phyloP scores from a whole-genome alignment of 2,888 invertebrate species.

The Drosophila colorata region DNA sequence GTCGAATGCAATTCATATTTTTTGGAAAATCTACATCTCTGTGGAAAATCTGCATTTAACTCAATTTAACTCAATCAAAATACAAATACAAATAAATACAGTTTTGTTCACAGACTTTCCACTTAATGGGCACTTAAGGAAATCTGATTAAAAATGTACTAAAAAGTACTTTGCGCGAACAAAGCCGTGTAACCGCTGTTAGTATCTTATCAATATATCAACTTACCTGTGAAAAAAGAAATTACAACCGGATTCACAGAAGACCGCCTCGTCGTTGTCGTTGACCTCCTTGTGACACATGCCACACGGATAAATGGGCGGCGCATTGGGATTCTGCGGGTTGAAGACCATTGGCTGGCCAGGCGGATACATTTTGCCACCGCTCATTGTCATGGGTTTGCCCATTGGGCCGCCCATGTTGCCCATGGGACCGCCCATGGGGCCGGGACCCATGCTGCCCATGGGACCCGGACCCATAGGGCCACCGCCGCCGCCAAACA shows the following conservation, averaged over 20 bases:
- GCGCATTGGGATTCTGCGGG: conserved; percentile 99
- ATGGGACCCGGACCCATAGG: conserved; percentile 80
- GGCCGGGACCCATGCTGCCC: conserved; percentile 77
- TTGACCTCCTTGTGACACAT: conserved; percentile 99
- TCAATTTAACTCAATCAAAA: too few relatives aligned
- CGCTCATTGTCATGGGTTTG: conserved; percentile 96
- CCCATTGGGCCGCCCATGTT: conserved; percentile 78
- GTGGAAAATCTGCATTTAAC: too few relatives aligned
- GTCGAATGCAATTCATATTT: too few relatives aligned
- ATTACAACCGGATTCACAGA: conserved; percentile 99
- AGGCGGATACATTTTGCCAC: conserved; percentile 95
- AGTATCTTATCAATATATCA: neutral
- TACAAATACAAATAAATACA: too few relatives aligned
- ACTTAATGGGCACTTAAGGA: too few relatives aligned
- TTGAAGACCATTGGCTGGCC: conserved; percentile 99
- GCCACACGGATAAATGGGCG: conserved; percentile 98
- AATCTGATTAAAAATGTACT: too few relatives aligned
- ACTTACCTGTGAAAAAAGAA: conserved; percentile 98
- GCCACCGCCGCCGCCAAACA: conserved; percentile 73
- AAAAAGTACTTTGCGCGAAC: neutral
- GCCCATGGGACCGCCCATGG: conserved; percentile 79
- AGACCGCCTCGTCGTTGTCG: conserved; percentile 98
- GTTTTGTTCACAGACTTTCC: too few relatives aligned
- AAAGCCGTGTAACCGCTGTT: neutral
- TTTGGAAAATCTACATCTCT: too few relatives aligned